Evolutionary conservation across 1,140 invertebrate species (phyloP), one percentile per base, ranked within the genome.

Genomic region (Leptoteleia sp.): DNA sequence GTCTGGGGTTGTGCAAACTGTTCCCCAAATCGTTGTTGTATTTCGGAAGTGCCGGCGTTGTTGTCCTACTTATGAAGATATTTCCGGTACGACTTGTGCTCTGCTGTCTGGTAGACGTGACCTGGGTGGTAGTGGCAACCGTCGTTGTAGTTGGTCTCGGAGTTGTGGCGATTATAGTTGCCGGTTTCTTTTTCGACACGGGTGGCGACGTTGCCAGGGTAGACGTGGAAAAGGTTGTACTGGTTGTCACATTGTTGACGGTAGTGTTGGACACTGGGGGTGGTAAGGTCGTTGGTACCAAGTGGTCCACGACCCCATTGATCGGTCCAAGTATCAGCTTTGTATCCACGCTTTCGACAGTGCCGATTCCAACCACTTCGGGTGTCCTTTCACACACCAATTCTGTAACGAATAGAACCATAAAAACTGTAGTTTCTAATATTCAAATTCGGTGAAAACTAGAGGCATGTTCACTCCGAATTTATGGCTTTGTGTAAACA

Each of bases 341-440:
- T 1, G 90, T 86, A 45, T 91, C 89, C 4, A 91, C 90, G 22
- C 87, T 90, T 38, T 92, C 89, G 0, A 91, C 90, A 1, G 89
- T 90, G 0, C 91, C 91, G 7, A 93, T 90, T 17, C 92, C 92
- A 4, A 93, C 89, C 6, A 91, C 73, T 81, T 91, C 81, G 47
- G 85, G 75, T 1, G 84, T 45, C 42, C 84, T 82, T 12, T 90
- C 87, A 45, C 90, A 91, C 4, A 70, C 81, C 80, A 91, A 82
- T 71, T 91, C 90, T 91, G 55, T 4, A 79, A 75, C 9, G 2
- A 25, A 45, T 8, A n/a, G 70, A 47, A 61, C n/a, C n/a, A n/a
- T n/a, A n/a, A n/a, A n/a, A n/a, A n/a, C n/a, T n/a, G n/a, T n/a
- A n/a, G n/a, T n/a, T n/a, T n/a, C n/a, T n/a, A n/a, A n/a, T n/a